phyloP scores from a whole-genome alignment of 2,113 vertebrate species.

The Macquaria australasica region DNA sequence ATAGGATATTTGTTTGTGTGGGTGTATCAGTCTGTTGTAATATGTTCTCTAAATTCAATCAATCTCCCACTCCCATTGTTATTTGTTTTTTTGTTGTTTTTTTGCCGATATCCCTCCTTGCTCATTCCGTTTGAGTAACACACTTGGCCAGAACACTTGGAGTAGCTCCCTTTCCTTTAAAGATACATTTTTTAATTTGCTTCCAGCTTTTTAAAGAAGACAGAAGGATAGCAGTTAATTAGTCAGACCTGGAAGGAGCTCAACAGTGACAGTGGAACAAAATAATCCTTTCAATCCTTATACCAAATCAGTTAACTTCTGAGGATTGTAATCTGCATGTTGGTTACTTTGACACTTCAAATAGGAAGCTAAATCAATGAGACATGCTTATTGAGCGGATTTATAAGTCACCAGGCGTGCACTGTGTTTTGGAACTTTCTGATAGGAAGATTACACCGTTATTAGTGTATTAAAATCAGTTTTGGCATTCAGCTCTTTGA shows the following conservation, averaged over 20 bases:
- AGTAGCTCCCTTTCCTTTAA: not conserved
- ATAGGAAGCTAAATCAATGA: conserved; percentile 34
- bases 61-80: not conserved
- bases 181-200: conserved; percentile 10
- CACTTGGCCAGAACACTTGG: not conserved
- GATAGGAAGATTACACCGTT: conserved; percentile 72
- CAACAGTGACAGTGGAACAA: conserved; percentile 27
- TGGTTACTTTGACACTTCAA: conserved; percentile 50
- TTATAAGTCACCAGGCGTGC: conserved; percentile 49
- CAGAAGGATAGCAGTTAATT: conserved; percentile 31
- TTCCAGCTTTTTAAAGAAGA: not conserved
- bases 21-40: not conserved
- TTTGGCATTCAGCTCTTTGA: conserved; percentile 66
- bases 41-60: conserved; percentile 1
- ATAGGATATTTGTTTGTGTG: not conserved
- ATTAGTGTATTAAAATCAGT: conserved; percentile 72
- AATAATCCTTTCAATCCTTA: conserved; percentile 32
- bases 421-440: conserved; percentile 67
- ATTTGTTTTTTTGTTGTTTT: conserved; percentile 4
- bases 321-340: conserved; percentile 40
- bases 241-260: conserved; percentile 36
- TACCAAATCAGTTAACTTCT: conserved; percentile 53
- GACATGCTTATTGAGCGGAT: conserved; percentile 41
- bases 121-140: conserved; percentile 6
- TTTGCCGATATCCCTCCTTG: not conserved